Evolutionary conservation across 2,888 invertebrate genomes (phyloP), one percentile per base, ranked within the genome.

Genomic region (Halocaridina rubra): DNA sequence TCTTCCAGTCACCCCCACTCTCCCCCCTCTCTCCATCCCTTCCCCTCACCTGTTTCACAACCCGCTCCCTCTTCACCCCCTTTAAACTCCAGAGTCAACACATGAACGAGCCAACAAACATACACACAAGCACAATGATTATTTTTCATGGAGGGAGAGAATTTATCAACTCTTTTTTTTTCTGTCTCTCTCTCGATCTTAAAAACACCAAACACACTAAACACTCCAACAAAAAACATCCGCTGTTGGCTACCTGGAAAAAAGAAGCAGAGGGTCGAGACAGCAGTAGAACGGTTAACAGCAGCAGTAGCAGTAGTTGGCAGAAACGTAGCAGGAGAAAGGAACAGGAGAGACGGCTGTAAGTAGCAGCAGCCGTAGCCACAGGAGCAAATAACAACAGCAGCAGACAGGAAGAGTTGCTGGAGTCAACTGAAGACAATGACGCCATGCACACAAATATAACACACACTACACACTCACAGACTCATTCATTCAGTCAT

Each of bases 391-490:
- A 22, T 5, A 10, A n/a, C 69, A 69, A 27, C 29, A 69, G 69
- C 69, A 69, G 69, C 69, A 69, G 29, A 69, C 29, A n/a, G 69
- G 27, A 0, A n/a, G 69, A 30, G 69, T 30, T 30, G 69, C 69
- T 30, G 69, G 69, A 69, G 69, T 69, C 69, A 69, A 69, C 69
- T 69, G 69, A 30, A 69, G 69, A 69, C 69, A 69, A 69, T 22
- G 69, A 13, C 29, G 69, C 69, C n/a, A 27, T 30, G 32, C 69
- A 30, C 69, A 69, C 69, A 69, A 69, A 69, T 30, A 69, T 69
- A 27, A 16, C 69, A 7, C 27, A 29, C 69, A 69, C 7, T 7
- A 30, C 69, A 53, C 53, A 53, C 8, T n/a, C 7, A 53, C 53
- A 53, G 1, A 53, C 2, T n/a, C 53, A 53, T 19, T n/a, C 53